Evolutionary conservation across 2,113 vertebrate species (phyloP).

Genomic region (western clawed frog (Xenopus tropicalis)): UCB_Xtro_10.0 CM004443.2:158745501-158746000

Average conservation of each 20-base stretch:
- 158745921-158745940: constrained; percentile 17
- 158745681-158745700: too few species aligned
- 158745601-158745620: too few species aligned
- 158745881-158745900: constrained; percentile 24
- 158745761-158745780: constrained; percentile 2
- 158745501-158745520: too few species aligned
- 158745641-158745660: too few species aligned
- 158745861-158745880: constrained; percentile 39
- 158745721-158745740: neutral
- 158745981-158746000: neutral
- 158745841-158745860: constrained; percentile 10
- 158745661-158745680: too few species aligned
- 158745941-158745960: constrained; percentile 7
- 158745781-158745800: constrained; percentile 20
- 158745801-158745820: constrained; percentile 35
- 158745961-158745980: neutral
- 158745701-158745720: neutral
- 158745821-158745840: constrained; percentile 34
- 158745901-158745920: constrained; percentile 21
- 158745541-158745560: too few species aligned
- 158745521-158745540: too few species aligned
- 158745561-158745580: too few species aligned
- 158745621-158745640: too few species aligned
- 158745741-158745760: constrained; percentile 22
- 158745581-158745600: too few species aligned